phyloP scores from a whole-genome alignment of 2,888 invertebrate genomes.

The Eupelmus urozonus region DNA sequence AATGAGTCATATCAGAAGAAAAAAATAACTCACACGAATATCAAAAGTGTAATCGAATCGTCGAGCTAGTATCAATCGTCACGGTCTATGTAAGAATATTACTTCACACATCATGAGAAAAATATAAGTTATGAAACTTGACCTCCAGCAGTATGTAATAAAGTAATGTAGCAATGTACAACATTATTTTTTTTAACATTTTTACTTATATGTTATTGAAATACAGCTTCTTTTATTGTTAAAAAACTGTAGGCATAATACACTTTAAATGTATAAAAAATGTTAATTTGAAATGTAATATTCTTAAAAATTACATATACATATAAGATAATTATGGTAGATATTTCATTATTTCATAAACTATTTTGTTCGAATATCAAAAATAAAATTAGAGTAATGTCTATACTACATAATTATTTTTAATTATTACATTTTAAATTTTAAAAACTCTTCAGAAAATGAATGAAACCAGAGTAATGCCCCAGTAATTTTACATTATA shows the following conservation, averaged over 20 bases:
- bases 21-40: conserved; percentile 45
- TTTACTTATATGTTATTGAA: not conserved
- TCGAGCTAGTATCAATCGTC: conserved; percentile 25
- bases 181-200: not conserved
- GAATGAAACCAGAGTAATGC: not conserved
- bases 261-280: no score
- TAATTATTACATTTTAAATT: no score
- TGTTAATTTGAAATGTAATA: no score
- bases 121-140: conserved; percentile 40
- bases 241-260: not conserved
- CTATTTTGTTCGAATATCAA: no score
- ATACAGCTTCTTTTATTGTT: not conserved
- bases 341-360: no score
- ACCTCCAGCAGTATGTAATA: conserved; percentile 16
- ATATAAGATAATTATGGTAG: no score
- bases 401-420: no score
- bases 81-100: conserved; percentile 35
- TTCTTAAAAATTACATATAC: no score
- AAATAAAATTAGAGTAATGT: no score
- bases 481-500: not conserved
- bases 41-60: conserved; percentile 54
- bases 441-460: no score
- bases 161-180: not conserved
- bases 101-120: conserved; percentile 31
- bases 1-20: not conserved